Evolutionary conservation across 2,797 vertebrate genomes (phyloP).

Genomic region (Pangasius djambal): DNA sequence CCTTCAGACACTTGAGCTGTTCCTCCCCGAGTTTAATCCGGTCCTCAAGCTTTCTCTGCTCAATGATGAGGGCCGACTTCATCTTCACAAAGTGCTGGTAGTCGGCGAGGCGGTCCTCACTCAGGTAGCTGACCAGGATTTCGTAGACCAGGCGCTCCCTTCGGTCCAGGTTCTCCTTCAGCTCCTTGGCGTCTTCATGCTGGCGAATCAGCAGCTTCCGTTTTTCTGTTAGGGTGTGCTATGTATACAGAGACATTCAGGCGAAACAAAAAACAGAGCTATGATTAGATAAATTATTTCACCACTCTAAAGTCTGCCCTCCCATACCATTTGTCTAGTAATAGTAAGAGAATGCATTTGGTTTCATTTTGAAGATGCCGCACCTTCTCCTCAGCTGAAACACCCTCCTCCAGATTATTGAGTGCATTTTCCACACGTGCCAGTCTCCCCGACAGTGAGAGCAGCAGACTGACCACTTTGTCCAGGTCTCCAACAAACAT

Average conservation of each 20-base stretch:
- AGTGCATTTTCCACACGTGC: slow-evolving; percentile 93
- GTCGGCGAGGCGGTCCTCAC: slow-evolving; percentile 84
- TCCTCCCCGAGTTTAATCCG: slow-evolving; percentile 94
- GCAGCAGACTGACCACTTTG: slow-evolving; percentile 93
- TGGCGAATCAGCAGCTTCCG: slow-evolving; percentile 87
- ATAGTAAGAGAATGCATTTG: neutral
- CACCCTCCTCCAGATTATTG: slow-evolving; percentile 83
- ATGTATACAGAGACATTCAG: slow-evolving; percentile 28
- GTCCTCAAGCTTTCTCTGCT: slow-evolving; percentile 93
- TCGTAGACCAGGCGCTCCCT: slow-evolving; percentile 83
- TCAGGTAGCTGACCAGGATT: slow-evolving; percentile 84
- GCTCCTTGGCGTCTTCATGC: slow-evolving; percentile 91
- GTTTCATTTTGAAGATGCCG: neutral
- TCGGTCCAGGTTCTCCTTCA: slow-evolving; percentile 94
- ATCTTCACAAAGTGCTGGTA: slow-evolving; percentile 96
- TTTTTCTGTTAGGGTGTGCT: slow-evolving; percentile 88
- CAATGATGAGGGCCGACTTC: slow-evolving; percentile 94
- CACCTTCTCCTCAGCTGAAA: slow-evolving; percentile 85
- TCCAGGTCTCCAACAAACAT: slow-evolving; percentile 96
- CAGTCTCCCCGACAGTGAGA: slow-evolving; percentile 89
- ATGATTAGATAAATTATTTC: neutral
- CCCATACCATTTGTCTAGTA: neutral
- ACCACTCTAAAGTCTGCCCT: neutral
- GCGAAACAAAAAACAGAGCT: neutral
- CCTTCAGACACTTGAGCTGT: slow-evolving; percentile 89